Base-by-base conservation (phyloP, 2,888 invertebrate species). In the Amiota mariae region DNA sequence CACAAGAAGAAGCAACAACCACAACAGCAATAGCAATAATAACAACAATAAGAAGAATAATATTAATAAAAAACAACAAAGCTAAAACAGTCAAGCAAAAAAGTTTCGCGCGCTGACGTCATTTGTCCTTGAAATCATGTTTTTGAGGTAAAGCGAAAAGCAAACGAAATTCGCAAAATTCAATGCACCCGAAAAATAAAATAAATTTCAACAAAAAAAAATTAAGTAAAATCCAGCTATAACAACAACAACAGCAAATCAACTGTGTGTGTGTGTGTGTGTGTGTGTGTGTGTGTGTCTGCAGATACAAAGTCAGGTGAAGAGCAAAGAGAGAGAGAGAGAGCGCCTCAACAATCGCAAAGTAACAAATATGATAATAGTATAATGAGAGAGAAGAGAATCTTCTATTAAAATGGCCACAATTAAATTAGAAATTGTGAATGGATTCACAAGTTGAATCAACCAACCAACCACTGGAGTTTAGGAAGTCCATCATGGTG, bases 71-170 rank as follows among this genome's bases (percentile, higher is more conserved):
- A 47, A 66, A 66, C 1, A 24, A 24, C 24, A 66, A 18, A 66
- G 46, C 46, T 63, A 66, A 18, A 66, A 46, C 46, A 36, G 36
- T 20, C 12, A 36, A 63, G 63, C 15, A 18, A 68, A 68, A 54
- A 68, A 68, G 13, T 13, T 51, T 54, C 15, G 20, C 15, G 20
- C 20, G 82, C 77, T 85, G 85, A 85, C 87, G 85, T 87, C 87
- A 85, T 81, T 79, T 87, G 85, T 81, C 85, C 85, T 85, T 85
- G 85, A 85, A 85, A 75, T 79, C 79, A 80, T 85, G 76, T 80
- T 80, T 84, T 81, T 77, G 80, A 81, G 75, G 76, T 77, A 85
- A 82, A 84, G 72, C 80, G 73, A 64, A 72, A 36, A 54, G 71
- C 71, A 64, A 71, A 71, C 63, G 49, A 84, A 85, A 80, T 78